phyloP scores from a whole-genome alignment of 2,113 vertebrate species.

The Elephas maximus region DNA sequence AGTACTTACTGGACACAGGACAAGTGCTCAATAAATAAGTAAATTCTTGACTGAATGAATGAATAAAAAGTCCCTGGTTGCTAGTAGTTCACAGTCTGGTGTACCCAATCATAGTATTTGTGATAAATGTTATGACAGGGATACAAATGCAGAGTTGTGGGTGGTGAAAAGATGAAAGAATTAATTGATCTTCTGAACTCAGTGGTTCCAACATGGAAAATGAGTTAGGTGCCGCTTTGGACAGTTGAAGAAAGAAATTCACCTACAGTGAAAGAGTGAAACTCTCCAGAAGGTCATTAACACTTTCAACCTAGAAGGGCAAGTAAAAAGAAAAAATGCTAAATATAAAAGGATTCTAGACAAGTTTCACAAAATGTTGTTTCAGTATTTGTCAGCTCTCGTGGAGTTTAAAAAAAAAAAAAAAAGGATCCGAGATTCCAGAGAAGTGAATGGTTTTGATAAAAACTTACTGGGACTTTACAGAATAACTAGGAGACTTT shows the following conservation, averaged over 20 bases:
- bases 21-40: background rate
- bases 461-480: background rate
- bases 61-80: background rate
- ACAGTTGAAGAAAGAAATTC: slow-evolving; percentile 8
- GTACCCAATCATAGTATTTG: background rate
- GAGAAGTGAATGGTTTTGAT: background rate
- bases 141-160: background rate
- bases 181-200: background rate
- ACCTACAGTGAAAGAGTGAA: background rate
- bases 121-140: background rate
- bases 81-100: background rate
- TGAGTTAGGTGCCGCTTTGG: background rate
- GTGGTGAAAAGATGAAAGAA: background rate
- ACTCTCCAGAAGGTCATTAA: background rate
- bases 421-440: background rate
- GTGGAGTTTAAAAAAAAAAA: background rate
- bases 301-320: background rate
- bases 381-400: background rate
- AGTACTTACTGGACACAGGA: background rate
- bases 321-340: background rate
- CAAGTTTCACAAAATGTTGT: background rate
- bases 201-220: background rate
- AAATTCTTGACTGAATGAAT: background rate
- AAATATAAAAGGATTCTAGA: background rate
- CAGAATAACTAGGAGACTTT: background rate